Evolutionary conservation across 2,113 vertebrate species (phyloP).

Genomic region (Gavia stellata): DNA sequence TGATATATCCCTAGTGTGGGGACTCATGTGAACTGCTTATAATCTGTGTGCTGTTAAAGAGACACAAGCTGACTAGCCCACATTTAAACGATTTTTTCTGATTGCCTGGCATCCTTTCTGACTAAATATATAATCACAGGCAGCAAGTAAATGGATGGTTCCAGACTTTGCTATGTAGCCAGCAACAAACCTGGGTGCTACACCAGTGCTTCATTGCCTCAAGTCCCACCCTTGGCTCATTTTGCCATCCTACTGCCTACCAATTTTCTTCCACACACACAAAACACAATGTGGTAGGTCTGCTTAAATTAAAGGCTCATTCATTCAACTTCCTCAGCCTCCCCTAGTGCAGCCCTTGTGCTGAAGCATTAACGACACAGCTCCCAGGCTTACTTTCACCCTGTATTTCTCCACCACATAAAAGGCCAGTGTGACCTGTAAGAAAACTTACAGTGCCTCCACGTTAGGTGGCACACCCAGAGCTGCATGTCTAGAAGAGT

Average conservation of each 20-base stretch:
- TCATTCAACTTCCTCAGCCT: neutral
- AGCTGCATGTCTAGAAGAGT: no score
- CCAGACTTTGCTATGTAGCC: no score
- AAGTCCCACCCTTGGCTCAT: neutral
- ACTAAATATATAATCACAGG: neutral
- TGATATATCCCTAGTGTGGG: accelerated
- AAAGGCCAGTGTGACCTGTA: neutral
- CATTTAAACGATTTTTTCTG: accelerated
- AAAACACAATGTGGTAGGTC: neutral
- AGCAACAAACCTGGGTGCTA: neutral
- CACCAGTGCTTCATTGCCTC: neutral
- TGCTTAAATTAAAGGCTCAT: neutral
- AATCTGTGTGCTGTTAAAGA: neutral
- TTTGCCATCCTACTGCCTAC: neutral
- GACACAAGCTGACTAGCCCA: neutral
- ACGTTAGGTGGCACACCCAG: neutral
- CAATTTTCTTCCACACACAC: neutral
- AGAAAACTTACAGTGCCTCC: neutral
- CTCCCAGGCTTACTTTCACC: neutral
- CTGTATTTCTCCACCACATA: neutral
- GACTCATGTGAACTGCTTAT: neutral
- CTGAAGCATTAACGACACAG: neutral
- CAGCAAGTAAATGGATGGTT: neutral
- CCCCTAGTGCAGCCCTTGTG: neutral
- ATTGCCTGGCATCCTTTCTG: neutral